Conservation (phyloP, 2,113 vertebrate genomes). For the Calyptommatus sinebrachiatus region DNA sequence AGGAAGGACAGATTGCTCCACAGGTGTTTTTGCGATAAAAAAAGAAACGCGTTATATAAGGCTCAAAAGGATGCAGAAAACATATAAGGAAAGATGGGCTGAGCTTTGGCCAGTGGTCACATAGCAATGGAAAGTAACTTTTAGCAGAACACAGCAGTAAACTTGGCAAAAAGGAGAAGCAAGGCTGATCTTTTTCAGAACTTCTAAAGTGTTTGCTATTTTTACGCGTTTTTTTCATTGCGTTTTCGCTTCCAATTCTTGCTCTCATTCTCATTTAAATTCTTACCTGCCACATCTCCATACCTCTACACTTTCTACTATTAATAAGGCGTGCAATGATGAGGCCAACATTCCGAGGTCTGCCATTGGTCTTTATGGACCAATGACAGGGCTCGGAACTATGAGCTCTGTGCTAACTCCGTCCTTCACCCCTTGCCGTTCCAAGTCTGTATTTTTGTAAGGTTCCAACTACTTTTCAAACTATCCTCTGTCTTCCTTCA, state of each 20-base stretch:
- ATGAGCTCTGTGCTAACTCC: not conserved
- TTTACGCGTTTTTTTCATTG: not conserved
- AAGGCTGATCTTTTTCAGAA: not conserved
- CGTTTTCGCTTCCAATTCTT: not conserved
- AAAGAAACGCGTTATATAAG: conserved; percentile 6
- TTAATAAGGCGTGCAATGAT: no score
- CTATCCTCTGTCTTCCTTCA: not conserved
- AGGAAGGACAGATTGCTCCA: conserved; percentile 29
- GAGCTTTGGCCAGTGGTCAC: conserved; percentile 29
- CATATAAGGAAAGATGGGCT: conserved; percentile 17
- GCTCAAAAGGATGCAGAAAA: conserved; percentile 22
- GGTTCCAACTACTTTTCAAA: no score
- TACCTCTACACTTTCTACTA: not conserved
- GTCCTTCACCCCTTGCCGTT: no score
- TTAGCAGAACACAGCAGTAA: accelerated
- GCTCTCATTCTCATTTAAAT: not conserved
- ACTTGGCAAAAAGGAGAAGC: not conserved
- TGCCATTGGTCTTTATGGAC: no score
- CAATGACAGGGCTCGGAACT: not conserved
- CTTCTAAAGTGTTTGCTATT: not conserved
- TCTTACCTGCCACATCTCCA: not conserved
- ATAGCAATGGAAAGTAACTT: not conserved
- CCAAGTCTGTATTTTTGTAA: no score
- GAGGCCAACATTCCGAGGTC: no score
- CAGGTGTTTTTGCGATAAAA: conserved; percentile 41